Conservation (phyloP, 2,113 vertebrate species). For the Ranitomeya variabilis region DNA sequence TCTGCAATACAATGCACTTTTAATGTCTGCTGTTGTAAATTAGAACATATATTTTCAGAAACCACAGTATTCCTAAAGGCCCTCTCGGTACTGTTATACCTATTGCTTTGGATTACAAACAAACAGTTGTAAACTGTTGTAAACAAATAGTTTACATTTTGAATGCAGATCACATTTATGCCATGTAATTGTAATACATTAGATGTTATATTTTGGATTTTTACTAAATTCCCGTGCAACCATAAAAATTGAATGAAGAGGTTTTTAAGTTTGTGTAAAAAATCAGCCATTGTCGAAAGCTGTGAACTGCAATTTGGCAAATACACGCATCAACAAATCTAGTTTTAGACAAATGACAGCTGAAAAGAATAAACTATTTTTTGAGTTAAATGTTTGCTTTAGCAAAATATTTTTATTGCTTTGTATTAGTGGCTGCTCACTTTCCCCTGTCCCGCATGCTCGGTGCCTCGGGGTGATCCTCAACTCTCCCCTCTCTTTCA, state of each 20-base stretch:
- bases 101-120: conserved; percentile 6
- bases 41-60: conserved; percentile 11
- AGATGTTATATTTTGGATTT: neutral
- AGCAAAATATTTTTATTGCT: neutral
- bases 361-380: neutral
- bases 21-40: neutral
- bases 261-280: neutral
- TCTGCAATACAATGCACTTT: neutral
- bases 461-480: no score
- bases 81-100: neutral
- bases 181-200: neutral
- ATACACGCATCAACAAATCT: neutral
- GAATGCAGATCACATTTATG: conserved; percentile 21
- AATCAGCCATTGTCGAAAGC: neutral
- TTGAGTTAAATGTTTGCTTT: neutral
- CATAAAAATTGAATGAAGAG: neutral
- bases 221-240: conserved; percentile 13
- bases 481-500: no score
- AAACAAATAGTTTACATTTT: neutral
- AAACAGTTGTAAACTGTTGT: no score
- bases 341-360: neutral
- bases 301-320: conserved; percentile 22
- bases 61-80: conserved; percentile 8
- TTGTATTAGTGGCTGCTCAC: neutral
- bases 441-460: neutral